Base-by-base conservation (phyloP, 2,888 invertebrate species). In the Panzeria rudis region DNA sequence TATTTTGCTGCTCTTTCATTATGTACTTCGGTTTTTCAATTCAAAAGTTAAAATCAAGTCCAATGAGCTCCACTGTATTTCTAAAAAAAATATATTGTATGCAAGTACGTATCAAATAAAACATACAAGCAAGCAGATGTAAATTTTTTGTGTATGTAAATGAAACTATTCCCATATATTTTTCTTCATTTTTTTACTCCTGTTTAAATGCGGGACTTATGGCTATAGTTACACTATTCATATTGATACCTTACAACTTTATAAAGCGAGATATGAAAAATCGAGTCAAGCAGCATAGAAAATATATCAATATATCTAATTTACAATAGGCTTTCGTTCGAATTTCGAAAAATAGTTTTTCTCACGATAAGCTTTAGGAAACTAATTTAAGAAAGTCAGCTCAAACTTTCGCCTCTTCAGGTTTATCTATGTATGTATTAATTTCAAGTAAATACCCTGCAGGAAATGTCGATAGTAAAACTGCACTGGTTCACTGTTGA, bases 81-180 rank as follows among this genome's bases (percentile, higher is more conserved):
- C 11, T 47, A 47, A 71, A 17, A 71, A 56, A 25, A 52, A 44
- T 44, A 61, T 32, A 38, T 32, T 15, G 35, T 38, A n/a, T 59
- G 32, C 23, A 68, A 77, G 29, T 64, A 20, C 32, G 44, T 62
- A 52, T 38, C 54, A 54, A 71, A 50, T 69, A 13, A 35, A 54
- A 23, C 17, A 20, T 8, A 17, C 32, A 3, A 15, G 41, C 25
- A 59, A 35, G 25, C 29, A 20, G 47, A 56, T 64, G 56, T n/a
- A n/a, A n/a, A 73, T 54, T 75, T 2, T 29, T 2, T 5, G 2
- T 72, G 44, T 62, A 64, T 72, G 56, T 52, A 80, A 80, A 56
- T 73, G 54, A 66, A 56, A 32, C 59, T 66, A 66, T 59, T n/a
- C 29, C 50, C 38, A 61, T 41, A 61, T 35, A 11, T 50, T 80